Conservation (phyloP, 2,888 invertebrate species). For the Mellilla xanthometata region DNA sequence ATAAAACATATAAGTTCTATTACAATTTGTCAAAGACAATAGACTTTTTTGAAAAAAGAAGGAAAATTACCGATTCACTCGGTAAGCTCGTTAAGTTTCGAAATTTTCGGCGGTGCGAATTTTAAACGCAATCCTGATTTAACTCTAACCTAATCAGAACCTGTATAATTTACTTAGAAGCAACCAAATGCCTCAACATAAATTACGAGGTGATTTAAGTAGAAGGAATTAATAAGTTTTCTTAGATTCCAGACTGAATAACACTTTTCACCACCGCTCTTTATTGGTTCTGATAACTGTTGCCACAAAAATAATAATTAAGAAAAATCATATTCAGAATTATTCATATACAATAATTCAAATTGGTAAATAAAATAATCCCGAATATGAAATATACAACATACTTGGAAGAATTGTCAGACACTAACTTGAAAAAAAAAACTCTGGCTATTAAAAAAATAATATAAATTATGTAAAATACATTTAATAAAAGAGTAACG, state of each 20-base stretch:
- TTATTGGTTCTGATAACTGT: constrained; percentile 78
- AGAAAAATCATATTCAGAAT: constrained; percentile 27
- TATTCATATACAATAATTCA: no score
- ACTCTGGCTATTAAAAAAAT: no score
- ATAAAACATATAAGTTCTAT: constrained; percentile 24
- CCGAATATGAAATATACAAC: no score
- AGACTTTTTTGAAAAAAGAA: constrained; percentile 4
- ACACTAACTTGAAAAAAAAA: no score
- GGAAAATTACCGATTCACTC: no score
- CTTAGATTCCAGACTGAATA: constrained; percentile 59
- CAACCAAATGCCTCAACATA: constrained; percentile 62
- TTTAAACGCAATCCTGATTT: constrained; percentile 49
- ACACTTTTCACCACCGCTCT: constrained; percentile 74
- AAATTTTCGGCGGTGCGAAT: constrained; percentile 62
- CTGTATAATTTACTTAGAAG: constrained; percentile 81
- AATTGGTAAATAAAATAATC: no score
- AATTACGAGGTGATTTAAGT: constrained; percentile 83
- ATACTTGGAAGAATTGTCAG: no score
- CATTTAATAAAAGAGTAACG: constrained; percentile 24
- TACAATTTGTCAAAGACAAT: constrained; percentile 26
- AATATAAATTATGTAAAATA: background rate
- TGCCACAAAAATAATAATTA: constrained; percentile 51
- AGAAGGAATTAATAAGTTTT: constrained; percentile 69
- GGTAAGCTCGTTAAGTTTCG: constrained; percentile 57
- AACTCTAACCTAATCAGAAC: constrained; percentile 82